A percentile compares a stretch with the other conserved stretches of the same genome.
Conservation (phyloP, 2,888 invertebrate species). For the Apamea anceps region DNA sequence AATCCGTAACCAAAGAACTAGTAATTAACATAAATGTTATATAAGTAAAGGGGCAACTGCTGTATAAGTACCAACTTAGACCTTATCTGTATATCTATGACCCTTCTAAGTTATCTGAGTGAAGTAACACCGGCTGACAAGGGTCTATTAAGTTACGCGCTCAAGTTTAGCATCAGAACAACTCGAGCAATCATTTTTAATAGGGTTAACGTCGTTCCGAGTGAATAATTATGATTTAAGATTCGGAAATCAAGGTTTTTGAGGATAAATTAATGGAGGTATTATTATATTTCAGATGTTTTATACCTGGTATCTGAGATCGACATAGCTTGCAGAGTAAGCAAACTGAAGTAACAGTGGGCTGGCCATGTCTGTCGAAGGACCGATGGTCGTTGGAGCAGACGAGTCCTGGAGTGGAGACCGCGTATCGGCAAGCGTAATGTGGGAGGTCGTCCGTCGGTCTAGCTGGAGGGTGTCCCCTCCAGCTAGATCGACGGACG, state of each 20-base stretch:
- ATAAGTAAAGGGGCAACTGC: constrained; percentile 39
- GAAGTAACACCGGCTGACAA: constrained; percentile 65
- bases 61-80: constrained; percentile 49
- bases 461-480: no score
- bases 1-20: constrained; percentile 21
- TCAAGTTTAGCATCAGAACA: constrained; percentile 59
- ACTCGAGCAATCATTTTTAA: constrained; percentile 67
- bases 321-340: not conserved
- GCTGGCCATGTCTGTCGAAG: no score
- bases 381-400: no score
- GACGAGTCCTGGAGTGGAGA: no score
- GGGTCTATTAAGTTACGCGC: constrained; percentile 66
- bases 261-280: not conserved
- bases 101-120: constrained; percentile 63
- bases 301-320: not conserved
- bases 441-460: no score
- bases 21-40: constrained; percentile 58
- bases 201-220: constrained; percentile 58
- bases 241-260: constrained; percentile 32
- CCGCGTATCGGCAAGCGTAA: no score
- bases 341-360: no score
- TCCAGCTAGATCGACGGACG: no score
- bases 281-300: constrained; percentile 8
- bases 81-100: constrained; percentile 59
- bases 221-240: constrained; percentile 60